phyloP scores from a whole-genome alignment of 2,797 vertebrate genomes.

The Carduelis carduelis region DNA sequence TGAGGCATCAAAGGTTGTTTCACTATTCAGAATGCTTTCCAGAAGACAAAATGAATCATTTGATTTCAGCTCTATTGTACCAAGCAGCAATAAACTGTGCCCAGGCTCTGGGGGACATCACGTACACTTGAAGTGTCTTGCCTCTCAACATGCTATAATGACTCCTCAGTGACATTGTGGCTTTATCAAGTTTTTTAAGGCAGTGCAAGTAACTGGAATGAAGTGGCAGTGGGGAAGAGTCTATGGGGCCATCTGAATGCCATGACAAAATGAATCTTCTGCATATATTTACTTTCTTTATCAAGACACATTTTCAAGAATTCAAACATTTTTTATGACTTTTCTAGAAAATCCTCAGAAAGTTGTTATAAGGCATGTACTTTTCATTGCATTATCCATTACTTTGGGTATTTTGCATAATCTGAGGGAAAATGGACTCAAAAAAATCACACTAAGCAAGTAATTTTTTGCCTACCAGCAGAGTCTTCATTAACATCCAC shows the following conservation, averaged over 20 bases:
- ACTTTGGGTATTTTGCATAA: neutral
- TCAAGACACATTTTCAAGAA: neutral
- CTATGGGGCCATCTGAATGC: neutral
- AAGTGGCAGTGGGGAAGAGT: rapidly evolving
- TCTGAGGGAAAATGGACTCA: neutral
- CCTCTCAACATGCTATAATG: neutral
- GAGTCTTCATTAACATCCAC: neutral
- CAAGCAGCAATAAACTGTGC: neutral
- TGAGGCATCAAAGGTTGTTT: neutral
- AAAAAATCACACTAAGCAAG: neutral
- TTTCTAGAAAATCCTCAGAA: neutral
- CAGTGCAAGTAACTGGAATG: neutral
- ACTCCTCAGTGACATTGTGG: neutral
- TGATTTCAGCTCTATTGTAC: neutral
- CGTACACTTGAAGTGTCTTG: neutral
- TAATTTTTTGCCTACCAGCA: neutral
- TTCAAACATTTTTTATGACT: neutral
- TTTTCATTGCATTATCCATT: neutral
- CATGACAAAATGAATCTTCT: neutral
- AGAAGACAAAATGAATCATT: neutral
- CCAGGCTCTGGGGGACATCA: neutral
- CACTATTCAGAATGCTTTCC: neutral
- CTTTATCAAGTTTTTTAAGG: neutral
- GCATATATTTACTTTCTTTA: neutral
- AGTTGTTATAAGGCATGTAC: neutral